A percentile compares a stretch with the other conserved stretches of the same genome.
phyloP scores from a whole-genome alignment of 2,888 invertebrate genomes.

The Prionchulus punctatus region DNA sequence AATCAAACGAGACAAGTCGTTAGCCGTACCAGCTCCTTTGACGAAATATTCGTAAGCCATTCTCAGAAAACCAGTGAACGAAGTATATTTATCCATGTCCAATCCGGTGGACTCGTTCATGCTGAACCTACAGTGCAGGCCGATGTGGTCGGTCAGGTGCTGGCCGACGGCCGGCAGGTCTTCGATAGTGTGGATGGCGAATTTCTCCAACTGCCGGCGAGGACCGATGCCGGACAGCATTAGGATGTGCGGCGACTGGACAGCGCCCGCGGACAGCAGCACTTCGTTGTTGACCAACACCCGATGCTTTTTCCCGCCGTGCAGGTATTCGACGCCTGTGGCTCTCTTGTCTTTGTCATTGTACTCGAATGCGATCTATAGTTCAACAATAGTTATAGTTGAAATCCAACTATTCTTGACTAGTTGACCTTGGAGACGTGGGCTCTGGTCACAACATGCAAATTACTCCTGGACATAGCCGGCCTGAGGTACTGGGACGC shows the following conservation, averaged over 20 bases:
- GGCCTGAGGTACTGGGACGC: not conserved
- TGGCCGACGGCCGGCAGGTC: not conserved
- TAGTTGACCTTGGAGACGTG: not conserved
- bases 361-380: not conserved
- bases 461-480: not conserved
- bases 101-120: not conserved
- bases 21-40: not conserved
- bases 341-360: not conserved
- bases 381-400: too few relatives aligned
- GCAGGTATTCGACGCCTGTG: conserved; percentile 17
- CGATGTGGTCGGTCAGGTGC: not conserved
- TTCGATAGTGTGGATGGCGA: conserved; percentile 18
- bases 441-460: not conserved
- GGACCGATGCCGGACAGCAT: conserved; percentile 33
- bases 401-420: not conserved
- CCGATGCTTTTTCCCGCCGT: conserved; percentile 26
- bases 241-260: conserved; percentile 29
- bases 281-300: conserved; percentile 26
- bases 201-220: conserved; percentile 22
- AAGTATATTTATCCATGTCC: not conserved
- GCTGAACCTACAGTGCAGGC: not conserved
- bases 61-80: not conserved
- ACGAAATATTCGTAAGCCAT: not conserved
- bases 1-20: too few relatives aligned
- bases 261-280: conserved; percentile 29